Evolutionary conservation across 1,140 invertebrate genomes (phyloP).

Genomic region (Sminthurinus signatus): DNA sequence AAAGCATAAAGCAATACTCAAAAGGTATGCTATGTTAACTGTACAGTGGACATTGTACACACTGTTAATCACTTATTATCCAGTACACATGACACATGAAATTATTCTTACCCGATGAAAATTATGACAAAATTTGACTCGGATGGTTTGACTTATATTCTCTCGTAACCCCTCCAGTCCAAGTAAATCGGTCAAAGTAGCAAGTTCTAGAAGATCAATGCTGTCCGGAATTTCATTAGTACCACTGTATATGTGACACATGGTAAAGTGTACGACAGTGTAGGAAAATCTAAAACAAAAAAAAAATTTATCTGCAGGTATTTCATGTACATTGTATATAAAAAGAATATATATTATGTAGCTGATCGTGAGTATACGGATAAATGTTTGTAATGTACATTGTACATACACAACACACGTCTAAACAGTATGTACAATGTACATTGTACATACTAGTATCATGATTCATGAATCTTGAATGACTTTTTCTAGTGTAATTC

Average conservation of each 20-base stretch:
- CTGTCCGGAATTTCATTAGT: constrained; percentile 73
- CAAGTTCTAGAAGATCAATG: constrained; percentile 75
- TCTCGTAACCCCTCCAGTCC: constrained; percentile 82
- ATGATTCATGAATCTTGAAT: too few relatives aligned
- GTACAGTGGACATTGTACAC: neutral
- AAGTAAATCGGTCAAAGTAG: constrained; percentile 77
- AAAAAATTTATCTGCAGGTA: too few relatives aligned
- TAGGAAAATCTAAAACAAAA: constrained; percentile 67
- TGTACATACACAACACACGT: constrained; percentile 1
- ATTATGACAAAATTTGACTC: constrained; percentile 83
- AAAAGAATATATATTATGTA: too few relatives aligned
- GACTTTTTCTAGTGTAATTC: too few relatives aligned
- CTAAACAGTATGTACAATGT: too few relatives aligned
- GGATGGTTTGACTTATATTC: constrained; percentile 76
- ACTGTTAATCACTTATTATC: too few relatives aligned
- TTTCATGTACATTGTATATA: too few relatives aligned
- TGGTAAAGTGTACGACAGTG: constrained; percentile 74
- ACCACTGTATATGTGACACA: constrained; percentile 88
- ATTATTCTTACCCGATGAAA: constrained; percentile 65
- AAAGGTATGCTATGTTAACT: too few relatives aligned
- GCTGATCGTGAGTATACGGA: too few relatives aligned
- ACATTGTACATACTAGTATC: too few relatives aligned
- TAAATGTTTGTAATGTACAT: too few relatives aligned
- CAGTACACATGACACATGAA: neutral
- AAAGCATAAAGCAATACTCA: too few relatives aligned